Base-by-base conservation (phyloP, 2,888 invertebrate species). In the Mythimna albipuncta region DNA sequence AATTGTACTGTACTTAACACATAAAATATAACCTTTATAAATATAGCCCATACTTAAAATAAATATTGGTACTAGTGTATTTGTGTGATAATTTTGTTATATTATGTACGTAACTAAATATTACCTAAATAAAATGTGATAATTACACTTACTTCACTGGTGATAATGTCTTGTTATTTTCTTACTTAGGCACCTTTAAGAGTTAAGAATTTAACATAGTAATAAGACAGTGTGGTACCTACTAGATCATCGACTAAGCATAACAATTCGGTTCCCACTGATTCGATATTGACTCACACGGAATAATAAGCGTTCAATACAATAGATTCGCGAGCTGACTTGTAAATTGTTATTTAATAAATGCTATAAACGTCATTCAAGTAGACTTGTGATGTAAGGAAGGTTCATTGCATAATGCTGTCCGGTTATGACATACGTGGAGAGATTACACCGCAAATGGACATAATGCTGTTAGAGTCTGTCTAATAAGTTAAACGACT, bases 261-360 rank as follows among this genome's bases (percentile, higher is more conserved):
- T 72, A 47, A 38, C n/a, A 61, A 64, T 55, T 61, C 13, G 54
- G 59, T 74, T 74, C 65, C 55, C 61, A 72, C 61, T 11, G 41
- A 69, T 62, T 52, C n/a, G 38, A 52, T 19, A n/a, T 47, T 1
- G 52, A 65, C 64, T 57, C n/a, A 52, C n/a, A 44, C 44, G 2
- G 65, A 69, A 65, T 66, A 57, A 41, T 41, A 65, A 76, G 44
- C 16, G 38, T 32, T 35, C 21, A 52, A 59, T 54, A 64, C 76
- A 75, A 75, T 59, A 44, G 63, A 35, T 32, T 54, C 13, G 26
- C 65, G 62, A 16, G n/a, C n/a, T n/a, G 64, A 62, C 41, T 63
- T 32, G 16, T 21, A 66, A 55, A 69, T 52, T 16, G 50, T 71
- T 52, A 70, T 58, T 70, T 54, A 69, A 55, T 55, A 55, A 65